Evolutionary conservation across 2,888 invertebrate species (phyloP).

Genomic region (Augochlorella aurata): DNA sequence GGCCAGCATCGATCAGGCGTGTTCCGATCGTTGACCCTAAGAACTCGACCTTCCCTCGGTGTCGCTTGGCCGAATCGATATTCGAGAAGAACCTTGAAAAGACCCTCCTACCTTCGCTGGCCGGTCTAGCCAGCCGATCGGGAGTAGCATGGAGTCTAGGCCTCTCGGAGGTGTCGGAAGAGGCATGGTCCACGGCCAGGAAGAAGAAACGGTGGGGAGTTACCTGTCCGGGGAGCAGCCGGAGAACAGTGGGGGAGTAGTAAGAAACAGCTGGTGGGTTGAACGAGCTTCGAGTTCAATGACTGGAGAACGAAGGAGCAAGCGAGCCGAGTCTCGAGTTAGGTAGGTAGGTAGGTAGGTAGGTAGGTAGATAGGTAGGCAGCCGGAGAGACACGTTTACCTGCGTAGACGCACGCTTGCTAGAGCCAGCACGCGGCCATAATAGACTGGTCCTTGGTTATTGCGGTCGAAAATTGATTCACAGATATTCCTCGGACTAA

Average conservation of each 20-base stretch:
- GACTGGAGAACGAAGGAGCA: slow-evolving; percentile 76
- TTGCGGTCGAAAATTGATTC: no score
- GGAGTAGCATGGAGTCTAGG: slow-evolving; percentile 37
- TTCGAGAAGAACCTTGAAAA: slow-evolving; percentile 58
- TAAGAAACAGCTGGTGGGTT: slow-evolving; percentile 80
- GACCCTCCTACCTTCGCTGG: slow-evolving; percentile 36
- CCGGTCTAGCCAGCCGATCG: slow-evolving; percentile 16
- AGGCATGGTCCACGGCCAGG: slow-evolving; percentile 61
- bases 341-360: slow-evolving; percentile 70
- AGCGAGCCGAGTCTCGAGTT: slow-evolving; percentile 64
- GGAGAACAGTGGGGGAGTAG: slow-evolving; percentile 58
- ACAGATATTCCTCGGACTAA: no score
- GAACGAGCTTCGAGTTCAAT: slow-evolving; percentile 79
- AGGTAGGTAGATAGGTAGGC: slow-evolving; percentile 60
- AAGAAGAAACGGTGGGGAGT: slow-evolving; percentile 37
- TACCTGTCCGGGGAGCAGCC: slow-evolving; percentile 32
- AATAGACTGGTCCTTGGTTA: no score
- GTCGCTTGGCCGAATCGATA: slow-evolving; percentile 51
- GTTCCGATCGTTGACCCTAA: slow-evolving; percentile 56
- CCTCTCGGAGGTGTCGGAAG: slow-evolving; percentile 50
- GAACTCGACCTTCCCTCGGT: slow-evolving; percentile 53
- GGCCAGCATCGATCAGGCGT: slow-evolving; percentile 21
- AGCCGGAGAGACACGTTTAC: slow-evolving; percentile 58
- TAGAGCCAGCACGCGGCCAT: no score
- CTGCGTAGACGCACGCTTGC: slow-evolving; percentile 49